Percentiles rank a stretch among this genome's conserved stretches.
phyloP scores from a whole-genome alignment of 2,797 vertebrate genomes.

The Cynopterus sphinx region DNA sequence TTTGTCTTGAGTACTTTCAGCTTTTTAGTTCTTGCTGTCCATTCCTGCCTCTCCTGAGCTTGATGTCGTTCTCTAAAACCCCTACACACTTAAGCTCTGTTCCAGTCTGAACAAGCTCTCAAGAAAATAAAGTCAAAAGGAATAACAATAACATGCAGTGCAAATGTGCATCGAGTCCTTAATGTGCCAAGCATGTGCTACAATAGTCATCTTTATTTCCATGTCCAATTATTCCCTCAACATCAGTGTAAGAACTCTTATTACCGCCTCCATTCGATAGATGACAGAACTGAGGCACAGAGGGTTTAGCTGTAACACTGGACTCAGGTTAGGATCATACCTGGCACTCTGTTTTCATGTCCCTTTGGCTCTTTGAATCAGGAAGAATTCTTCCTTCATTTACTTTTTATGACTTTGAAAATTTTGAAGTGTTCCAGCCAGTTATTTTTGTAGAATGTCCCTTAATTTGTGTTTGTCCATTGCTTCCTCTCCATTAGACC shows the following conservation, averaged over 20 bases:
- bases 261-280: background rate
- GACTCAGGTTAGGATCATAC: fast-evolving
- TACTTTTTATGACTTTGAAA: background rate
- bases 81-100: background rate
- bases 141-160: background rate
- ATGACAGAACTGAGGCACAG: background rate
- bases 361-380: background rate
- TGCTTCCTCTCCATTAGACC: background rate
- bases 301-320: background rate
- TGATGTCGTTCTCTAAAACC: background rate
- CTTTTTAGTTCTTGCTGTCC: background rate
- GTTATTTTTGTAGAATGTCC: background rate
- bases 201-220: background rate
- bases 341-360: fast-evolving
- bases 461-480: background rate
- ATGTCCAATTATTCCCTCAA: background rate
- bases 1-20: background rate
- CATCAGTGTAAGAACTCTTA: background rate
- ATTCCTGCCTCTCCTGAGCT: background rate
- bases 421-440: background rate
- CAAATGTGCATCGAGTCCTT: background rate
- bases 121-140: background rate
- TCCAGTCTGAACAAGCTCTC: background rate
- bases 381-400: background rate
- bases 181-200: background rate